Conservation (phyloP, 2,797 vertebrate genomes). For the Cossypha niveicapilla region DNA sequence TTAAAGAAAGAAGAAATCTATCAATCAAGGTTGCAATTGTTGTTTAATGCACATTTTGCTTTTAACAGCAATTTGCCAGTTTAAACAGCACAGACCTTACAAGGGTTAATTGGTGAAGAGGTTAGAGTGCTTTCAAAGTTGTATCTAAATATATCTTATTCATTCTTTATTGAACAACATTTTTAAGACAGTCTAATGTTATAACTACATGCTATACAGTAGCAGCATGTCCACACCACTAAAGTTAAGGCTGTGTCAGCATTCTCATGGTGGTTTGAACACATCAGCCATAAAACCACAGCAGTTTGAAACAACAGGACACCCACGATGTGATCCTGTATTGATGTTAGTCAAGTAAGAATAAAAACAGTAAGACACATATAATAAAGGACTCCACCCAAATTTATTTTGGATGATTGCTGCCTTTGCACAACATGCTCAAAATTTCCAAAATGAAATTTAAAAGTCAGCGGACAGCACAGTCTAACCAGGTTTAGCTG, state of each 20-base stretch:
- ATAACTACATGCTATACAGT: conserved; percentile 28
- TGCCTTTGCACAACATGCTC: conserved; percentile 28
- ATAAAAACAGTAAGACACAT: conserved; percentile 12
- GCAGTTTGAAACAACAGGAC: not conserved
- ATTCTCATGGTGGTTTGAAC: conserved; percentile 31
- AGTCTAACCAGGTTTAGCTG: conserved; percentile 2
- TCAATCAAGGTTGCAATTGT: conserved; percentile 45
- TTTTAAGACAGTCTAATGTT: conserved; percentile 65
- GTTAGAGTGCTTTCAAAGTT: conserved; percentile 70
- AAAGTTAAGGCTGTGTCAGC: conserved; percentile 48
- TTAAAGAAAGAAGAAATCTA: conserved; percentile 55
- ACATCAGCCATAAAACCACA: conserved; percentile 42
- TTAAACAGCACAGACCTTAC: conserved; percentile 68
- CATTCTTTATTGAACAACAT: conserved; percentile 61
- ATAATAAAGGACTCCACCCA: conserved; percentile 41
- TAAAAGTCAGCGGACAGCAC: not conserved
- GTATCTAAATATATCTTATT: conserved; percentile 74
- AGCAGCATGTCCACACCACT: conserved; percentile 50
- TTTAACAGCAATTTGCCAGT: conserved; percentile 73
- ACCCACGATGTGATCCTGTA: not conserved
- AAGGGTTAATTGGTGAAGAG: conserved; percentile 66
- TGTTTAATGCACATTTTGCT: conserved; percentile 76
- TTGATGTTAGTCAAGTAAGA: not conserved
- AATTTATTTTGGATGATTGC: conserved; percentile 37
- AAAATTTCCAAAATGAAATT: conserved; percentile 63